phyloP scores from a whole-genome alignment of 2,888 invertebrate species.

The Conomelus anceps region DNA sequence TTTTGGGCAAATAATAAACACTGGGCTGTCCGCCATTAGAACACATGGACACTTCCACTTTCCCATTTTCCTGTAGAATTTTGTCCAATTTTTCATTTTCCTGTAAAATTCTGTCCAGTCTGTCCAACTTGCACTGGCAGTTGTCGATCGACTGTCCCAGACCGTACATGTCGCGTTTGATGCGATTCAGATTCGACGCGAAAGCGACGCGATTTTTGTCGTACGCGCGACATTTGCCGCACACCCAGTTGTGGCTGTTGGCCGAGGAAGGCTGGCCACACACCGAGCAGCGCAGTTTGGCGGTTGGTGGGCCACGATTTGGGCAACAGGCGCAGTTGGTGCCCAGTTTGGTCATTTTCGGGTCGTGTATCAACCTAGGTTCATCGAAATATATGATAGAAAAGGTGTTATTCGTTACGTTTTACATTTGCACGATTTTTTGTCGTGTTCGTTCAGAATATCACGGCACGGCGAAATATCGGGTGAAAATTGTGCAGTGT shows the following conservation, averaged over 20 bases:
- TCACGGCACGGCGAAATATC: too few relatives aligned
- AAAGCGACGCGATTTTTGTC: not conserved
- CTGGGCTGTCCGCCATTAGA: not conserved
- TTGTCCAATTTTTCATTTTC: not conserved
- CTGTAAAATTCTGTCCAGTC: not conserved
- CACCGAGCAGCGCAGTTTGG: not conserved
- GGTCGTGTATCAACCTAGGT: not conserved
- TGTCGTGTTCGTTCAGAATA: too few relatives aligned
- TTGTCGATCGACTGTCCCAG: too few relatives aligned
- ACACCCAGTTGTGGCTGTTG: not conserved
- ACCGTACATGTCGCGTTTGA: not conserved
- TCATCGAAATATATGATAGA: not conserved
- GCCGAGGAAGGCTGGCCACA: not conserved
- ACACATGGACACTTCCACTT: not conserved
- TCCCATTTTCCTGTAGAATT: not conserved
- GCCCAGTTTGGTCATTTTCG: not conserved
- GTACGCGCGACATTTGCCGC: not conserved
- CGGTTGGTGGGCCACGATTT: too few relatives aligned
- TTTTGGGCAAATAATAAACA: not conserved
- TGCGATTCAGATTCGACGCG: not conserved
- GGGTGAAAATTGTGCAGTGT: too few relatives aligned
- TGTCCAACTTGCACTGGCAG: not conserved
- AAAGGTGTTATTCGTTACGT: too few relatives aligned
- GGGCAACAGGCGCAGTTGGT: not conserved
- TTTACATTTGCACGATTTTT: too few relatives aligned